Evolutionary conservation across 2,888 invertebrate species (phyloP).

Genomic region (Drosophila nigricruria): DNA sequence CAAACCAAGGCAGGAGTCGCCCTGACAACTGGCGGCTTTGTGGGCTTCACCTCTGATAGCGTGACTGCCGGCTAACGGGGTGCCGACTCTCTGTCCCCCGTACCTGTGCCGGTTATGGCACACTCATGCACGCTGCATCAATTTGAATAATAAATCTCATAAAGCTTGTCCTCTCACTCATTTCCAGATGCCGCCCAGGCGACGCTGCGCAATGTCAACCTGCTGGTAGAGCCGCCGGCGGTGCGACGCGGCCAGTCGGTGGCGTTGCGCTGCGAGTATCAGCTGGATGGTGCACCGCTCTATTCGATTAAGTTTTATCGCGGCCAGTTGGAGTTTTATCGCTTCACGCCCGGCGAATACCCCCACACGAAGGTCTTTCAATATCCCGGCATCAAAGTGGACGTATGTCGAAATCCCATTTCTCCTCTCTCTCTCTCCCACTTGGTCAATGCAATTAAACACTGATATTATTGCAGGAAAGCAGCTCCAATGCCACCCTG

Average conservation of each 20-base stretch:
- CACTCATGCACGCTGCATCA: conserved; percentile 51
- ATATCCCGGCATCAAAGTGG: conserved; percentile 89
- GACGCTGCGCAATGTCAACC: conserved; percentile 84
- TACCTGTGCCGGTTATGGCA: conserved; percentile 36
- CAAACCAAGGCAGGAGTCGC: conserved; percentile 7
- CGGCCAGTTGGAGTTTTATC: conserved; percentile 89
- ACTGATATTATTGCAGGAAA: conserved; percentile 86
- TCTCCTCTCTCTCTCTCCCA: background rate
- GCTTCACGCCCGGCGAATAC: conserved; percentile 88
- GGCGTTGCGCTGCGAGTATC: conserved; percentile 87
- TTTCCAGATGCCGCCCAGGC: conserved; percentile 86
- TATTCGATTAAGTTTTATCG: conserved; percentile 91
- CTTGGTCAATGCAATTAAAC: conserved; percentile 10
- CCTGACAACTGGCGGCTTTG: conserved; percentile 47
- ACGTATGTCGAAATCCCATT: conserved; percentile 86
- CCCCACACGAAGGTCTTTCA: conserved; percentile 89
- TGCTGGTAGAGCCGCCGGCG: conserved; percentile 88
- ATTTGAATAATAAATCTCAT: conserved; percentile 70
- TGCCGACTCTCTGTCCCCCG: conserved; percentile 7
- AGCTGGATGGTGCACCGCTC: conserved; percentile 88
- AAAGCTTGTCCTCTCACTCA: conserved; percentile 20
- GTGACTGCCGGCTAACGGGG: conserved; percentile 20
- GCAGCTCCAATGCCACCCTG: conserved; percentile 89
- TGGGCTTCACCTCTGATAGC: conserved; percentile 35
- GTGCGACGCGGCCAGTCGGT: conserved; percentile 88